These are phyloP conservation scores for Drosophila testacea DNA, from an alignment of 2,888 invertebrate species.

Conservation along the genomic window DNA sequence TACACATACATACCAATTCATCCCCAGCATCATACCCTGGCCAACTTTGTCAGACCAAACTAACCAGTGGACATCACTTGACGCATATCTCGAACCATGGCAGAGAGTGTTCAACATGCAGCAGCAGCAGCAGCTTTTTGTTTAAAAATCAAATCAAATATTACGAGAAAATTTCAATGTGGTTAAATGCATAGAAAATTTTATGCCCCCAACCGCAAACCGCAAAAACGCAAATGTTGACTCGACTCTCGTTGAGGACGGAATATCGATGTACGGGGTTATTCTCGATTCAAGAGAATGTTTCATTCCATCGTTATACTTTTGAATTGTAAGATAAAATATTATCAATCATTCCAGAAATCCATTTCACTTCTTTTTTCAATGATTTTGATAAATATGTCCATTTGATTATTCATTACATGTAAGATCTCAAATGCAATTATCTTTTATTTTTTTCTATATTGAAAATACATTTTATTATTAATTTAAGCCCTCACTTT, in stretches of 20 bases:
- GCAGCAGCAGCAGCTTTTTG: constrained; percentile 56
- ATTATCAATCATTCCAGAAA: background rate
- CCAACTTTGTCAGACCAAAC: constrained; percentile 38
- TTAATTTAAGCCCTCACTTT: too few species aligned
- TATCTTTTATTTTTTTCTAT: too few species aligned
- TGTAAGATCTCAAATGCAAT: too few species aligned
- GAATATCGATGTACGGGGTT: constrained; percentile 15
- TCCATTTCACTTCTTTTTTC: background rate
- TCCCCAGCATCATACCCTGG: background rate
- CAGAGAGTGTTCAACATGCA: constrained; percentile 27
- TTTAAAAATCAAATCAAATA: constrained; percentile 81
- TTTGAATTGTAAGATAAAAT: too few species aligned
- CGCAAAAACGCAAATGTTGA: constrained; percentile 78
- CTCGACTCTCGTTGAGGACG: constrained; percentile 45
- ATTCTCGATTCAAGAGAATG: constrained; percentile 9
- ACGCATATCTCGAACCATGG: constrained; percentile 50
- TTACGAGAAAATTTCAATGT: constrained; percentile 79
- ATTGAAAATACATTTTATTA: too few species aligned
- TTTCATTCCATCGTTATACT: constrained; percentile 2
- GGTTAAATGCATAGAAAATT: constrained; percentile 81
- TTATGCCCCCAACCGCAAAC: constrained; percentile 57
- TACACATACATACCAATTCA: background rate
- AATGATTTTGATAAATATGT: too few species aligned
- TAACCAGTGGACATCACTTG: constrained; percentile 48
- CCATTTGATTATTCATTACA: too few species aligned